These are phyloP conservation scores for Nibea albiflora DNA, from an alignment of 2,113 vertebrate species.

Conservation along the genomic window DNA sequence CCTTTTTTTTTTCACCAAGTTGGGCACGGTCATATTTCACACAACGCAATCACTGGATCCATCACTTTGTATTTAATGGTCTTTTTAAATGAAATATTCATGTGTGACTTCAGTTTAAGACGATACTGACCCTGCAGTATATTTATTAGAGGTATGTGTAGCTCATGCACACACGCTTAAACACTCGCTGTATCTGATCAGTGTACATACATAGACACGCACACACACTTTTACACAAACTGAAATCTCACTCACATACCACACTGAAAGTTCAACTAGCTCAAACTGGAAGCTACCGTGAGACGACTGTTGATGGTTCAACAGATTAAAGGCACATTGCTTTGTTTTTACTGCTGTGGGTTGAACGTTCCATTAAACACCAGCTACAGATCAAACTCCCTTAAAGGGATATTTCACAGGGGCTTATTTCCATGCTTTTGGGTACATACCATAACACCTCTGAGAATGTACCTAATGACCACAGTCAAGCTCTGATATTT, in stretches of 20 bases:
- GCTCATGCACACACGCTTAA: not conserved
- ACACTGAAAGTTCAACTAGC: slow-evolving; percentile 45
- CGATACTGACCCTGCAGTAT: slow-evolving; percentile 10
- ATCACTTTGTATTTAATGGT: slow-evolving; percentile 2
- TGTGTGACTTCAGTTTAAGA: slow-evolving; percentile 27
- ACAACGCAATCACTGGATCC: slow-evolving; percentile 44
- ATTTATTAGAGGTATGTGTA: slow-evolving; percentile 21
- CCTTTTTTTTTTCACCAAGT: not conserved
- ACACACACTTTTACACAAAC: not conserved
- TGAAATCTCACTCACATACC: slow-evolving; percentile 19
- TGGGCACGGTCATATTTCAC: slow-evolving; percentile 16
- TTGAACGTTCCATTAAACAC: slow-evolving; percentile 42
- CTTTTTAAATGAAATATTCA: slow-evolving; percentile 1
- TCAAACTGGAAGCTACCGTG: slow-evolving; percentile 39
- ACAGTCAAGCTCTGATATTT: not conserved
- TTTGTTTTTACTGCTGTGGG: slow-evolving; percentile 48
- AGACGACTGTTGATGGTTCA: slow-evolving; percentile 80
- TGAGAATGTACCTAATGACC: not conserved
- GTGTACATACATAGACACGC: not conserved
- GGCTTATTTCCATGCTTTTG: slow-evolving; percentile 16
- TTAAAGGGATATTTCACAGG: slow-evolving; percentile 23
- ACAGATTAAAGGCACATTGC: slow-evolving; percentile 66
- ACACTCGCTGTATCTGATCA: not conserved
- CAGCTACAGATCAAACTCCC: slow-evolving; percentile 26
- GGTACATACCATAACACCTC: slow-evolving; percentile 4